A percentile compares a stretch with the other conserved stretches of the same genome.
These are phyloP conservation scores for Hirtodrosophila duncani DNA, from an alignment of 2,888 invertebrate genomes.

Conservation along the genomic window DNA sequence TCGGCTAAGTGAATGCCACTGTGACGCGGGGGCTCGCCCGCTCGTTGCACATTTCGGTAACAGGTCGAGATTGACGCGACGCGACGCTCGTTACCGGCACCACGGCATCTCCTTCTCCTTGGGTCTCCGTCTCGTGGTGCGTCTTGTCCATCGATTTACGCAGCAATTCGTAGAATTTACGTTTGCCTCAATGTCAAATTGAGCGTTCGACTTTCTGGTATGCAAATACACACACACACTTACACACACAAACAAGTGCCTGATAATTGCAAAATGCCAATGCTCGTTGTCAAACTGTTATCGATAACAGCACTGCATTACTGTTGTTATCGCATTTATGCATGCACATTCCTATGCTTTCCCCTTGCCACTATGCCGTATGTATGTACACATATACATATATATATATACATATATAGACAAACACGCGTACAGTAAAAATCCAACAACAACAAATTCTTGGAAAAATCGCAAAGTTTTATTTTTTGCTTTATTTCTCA, in stretches of 20 bases:
- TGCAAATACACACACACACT: constrained; percentile 34
- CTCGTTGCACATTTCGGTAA: too few relatives aligned
- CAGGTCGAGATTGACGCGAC: too few relatives aligned
- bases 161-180: constrained; percentile 63
- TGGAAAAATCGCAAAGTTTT: constrained; percentile 43
- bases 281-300: constrained; percentile 32
- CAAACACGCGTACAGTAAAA: too few relatives aligned
- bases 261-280: constrained; percentile 51
- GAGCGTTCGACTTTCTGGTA: constrained; percentile 64
- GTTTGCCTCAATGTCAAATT: constrained; percentile 69
- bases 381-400: too few relatives aligned
- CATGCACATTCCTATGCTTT: constrained; percentile 28
- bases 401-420: too few relatives aligned
- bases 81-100: too few relatives aligned
- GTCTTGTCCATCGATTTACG: constrained; percentile 46
- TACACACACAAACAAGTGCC: constrained; percentile 6
- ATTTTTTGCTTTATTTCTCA: constrained; percentile 24
- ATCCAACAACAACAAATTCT: background rate
- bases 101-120: too few relatives aligned
- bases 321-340: constrained; percentile 38
- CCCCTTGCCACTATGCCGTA: background rate
- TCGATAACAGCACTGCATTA: constrained; percentile 56
- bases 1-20: constrained; percentile 4
- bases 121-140: constrained; percentile 19
- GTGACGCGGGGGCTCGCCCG: constrained; percentile 13